Evolutionary conservation across 2,113 vertebrate genomes (phyloP), one percentile per base, ranked within the genome.

Genomic region (Albula glossodonta): DNA sequence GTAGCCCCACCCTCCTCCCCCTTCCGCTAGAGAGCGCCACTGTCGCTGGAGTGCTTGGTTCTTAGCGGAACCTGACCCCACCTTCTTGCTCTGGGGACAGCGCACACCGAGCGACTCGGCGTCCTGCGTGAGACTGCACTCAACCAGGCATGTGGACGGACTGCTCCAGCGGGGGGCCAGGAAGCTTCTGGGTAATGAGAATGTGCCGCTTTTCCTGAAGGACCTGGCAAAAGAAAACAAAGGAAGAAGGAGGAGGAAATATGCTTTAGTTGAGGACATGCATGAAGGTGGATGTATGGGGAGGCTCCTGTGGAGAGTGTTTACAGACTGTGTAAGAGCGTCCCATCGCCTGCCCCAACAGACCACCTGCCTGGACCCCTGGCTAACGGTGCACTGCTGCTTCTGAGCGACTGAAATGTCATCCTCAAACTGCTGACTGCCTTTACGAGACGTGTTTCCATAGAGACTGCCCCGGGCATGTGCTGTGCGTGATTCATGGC

Each of bases 1-100:
- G 53, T 84, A 48, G 60, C 85, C 19, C 80, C 84, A 9, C 77
- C 87, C 17, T 85, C 87, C 4, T 1, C 84, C 15, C 86, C 91
- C 3, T 89, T 70, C 89, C 86, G 83, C 85, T 92, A 89, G 81
- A 41, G 31, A 41, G 31, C 31, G 31, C 31, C 31, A 41, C 31
- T 41, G 51, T 74, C 50, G 51, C 2, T 13, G 1, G 2, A 49
- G 2, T 19, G 52, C 31, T 41, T 41, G 31, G 31, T 41, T 41
- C 31, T 41, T 41, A 41, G 31, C 1, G 31, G 31, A 41, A 41
- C 31, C 31, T 41, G 31, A 41, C 31, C 31, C 31, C 31, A 41
- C 31, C 31, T 41, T 41, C 31, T 41, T 41, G 31, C 31, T 41
- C 31, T 41, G 31, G 31, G 31, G 31, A 41, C 31, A 41, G 31